Percentiles rank a stretch among this genome's conserved stretches.
phyloP scores from a whole-genome alignment of 2,888 invertebrate genomes.

The Lobophora halterata region DNA sequence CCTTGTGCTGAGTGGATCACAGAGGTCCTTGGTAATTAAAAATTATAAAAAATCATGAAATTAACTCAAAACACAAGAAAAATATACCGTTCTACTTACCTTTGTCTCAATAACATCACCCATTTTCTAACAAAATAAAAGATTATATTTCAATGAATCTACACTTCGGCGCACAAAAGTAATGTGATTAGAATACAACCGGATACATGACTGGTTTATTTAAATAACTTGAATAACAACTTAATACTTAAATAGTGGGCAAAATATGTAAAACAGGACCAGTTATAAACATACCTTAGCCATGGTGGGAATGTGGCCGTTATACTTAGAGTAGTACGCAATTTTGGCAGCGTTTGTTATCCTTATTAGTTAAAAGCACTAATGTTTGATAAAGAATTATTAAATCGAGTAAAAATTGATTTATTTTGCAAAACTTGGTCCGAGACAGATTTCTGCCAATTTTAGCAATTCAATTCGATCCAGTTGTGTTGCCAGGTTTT shows the following conservation, averaged over 20 bases:
- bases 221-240: slow-evolving; percentile 45
- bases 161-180: not conserved
- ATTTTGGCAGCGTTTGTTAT: slow-evolving; percentile 74
- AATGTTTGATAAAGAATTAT: slow-evolving; percentile 9
- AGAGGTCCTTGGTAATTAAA: too few species aligned
- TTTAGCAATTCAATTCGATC: too few species aligned
- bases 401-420: not conserved
- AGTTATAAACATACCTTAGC: slow-evolving; percentile 78
- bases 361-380: slow-evolving; percentile 16
- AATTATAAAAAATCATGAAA: too few species aligned
- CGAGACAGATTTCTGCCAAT: too few species aligned
- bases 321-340: slow-evolving; percentile 85
- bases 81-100: too few species aligned
- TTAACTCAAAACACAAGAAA: too few species aligned
- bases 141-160: slow-evolving; percentile 11
- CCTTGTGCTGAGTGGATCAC: too few species aligned
- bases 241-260: slow-evolving; percentile 40
- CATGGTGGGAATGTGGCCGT: slow-evolving; percentile 84
- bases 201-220: slow-evolving; percentile 10
- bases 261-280: slow-evolving; percentile 21
- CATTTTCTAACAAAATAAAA: slow-evolving; percentile 35
- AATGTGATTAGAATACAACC: slow-evolving; percentile 8
- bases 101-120: slow-evolving; percentile 45
- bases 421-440: not conserved
- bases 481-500: too few species aligned